Percentiles rank a stretch among this genome's conserved stretches.
phyloP scores from a whole-genome alignment of 2,888 invertebrate genomes.

The Mesorhabditis sp. region DNA sequence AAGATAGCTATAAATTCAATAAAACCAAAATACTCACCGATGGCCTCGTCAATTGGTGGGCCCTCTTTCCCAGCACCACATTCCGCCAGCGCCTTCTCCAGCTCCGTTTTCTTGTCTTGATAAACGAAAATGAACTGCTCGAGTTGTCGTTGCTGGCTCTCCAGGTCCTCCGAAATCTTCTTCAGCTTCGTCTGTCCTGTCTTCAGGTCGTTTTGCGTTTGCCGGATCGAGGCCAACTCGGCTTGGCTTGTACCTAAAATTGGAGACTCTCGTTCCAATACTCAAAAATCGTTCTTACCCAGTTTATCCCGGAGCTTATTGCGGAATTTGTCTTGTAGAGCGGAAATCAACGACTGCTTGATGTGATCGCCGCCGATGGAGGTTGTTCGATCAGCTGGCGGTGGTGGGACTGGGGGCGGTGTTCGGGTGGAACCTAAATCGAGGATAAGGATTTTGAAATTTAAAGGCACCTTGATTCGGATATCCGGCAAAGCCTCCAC shows the following conservation, averaged over 20 bases:
- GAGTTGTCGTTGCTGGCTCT: constrained; percentile 40
- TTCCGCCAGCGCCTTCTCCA: constrained; percentile 73
- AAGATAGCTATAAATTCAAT: neutral
- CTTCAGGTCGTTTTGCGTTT: constrained; percentile 80
- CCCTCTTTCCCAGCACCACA: constrained; percentile 65
- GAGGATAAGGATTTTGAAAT: neutral
- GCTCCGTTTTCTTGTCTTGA: constrained; percentile 77
- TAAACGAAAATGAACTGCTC: constrained; percentile 17
- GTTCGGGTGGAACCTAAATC: constrained; percentile 8
- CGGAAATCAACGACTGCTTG: constrained; percentile 84
- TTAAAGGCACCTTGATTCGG: constrained; percentile 8
- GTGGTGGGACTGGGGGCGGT: constrained; percentile 26
- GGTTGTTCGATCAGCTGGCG: constrained; percentile 15
- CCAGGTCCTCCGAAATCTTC: constrained; percentile 43
- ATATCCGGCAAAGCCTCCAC: constrained; percentile 8
- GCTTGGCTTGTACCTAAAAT: constrained; percentile 63
- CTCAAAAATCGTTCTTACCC: constrained; percentile 66
- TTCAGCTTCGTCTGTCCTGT: constrained; percentile 58
- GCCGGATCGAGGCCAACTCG: constrained; percentile 80
- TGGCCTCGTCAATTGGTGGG: constrained; percentile 82
- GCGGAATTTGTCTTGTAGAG: constrained; percentile 88
- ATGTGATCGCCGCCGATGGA: constrained; percentile 87
- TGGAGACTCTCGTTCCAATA: neutral
- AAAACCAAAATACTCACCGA: constrained; percentile 73
- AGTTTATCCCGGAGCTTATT: constrained; percentile 82